Base-by-base conservation (phyloP, 2,888 invertebrate species). In the Cancer borealis region DNA sequence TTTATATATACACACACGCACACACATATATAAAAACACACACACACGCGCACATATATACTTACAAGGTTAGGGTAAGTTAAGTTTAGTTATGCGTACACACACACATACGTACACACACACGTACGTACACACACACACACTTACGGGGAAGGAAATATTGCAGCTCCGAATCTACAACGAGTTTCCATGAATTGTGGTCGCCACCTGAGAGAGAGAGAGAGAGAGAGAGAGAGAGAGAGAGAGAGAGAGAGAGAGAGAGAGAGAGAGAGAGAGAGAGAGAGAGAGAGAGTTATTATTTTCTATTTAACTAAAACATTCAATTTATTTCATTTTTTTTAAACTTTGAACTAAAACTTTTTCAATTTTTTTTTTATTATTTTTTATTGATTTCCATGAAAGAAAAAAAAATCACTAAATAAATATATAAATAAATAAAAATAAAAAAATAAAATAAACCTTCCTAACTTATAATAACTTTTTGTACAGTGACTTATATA, bases 131-230 rank as follows among this genome's bases (percentile, higher is more conserved):
- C 49, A 89, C 89, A n/a, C 49, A 89, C 89, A n/a, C 47, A 47
- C 26, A 91, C 60, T n/a, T 54, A 91, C 60, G 54, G 49, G 30
- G 26, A 91, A 26, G 54, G 39, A 39, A 39, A 60, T 14, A 91
- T 60, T 4, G 84, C 84, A 12, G 84, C 84, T 30, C 84, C 84
- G 14, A 84, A 84, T 10, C 84, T 30, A 39, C 84, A 84, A 12
- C 90, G n/a, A 8, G 90, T 30, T 17, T 49, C 90, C 90, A 90
- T 49, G 60, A 90, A 90, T 17, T 90, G 90, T 1, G 90, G 90
- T 0, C 90, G 60, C 90, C 90, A 90, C 54, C 90, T 90, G 60
- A 66, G 17, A 17, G 17, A 66, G 60, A 66, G 60, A 66, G 60
- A 66, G 60, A 66, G 60, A 66, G 45, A 45, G 45, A 87, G 87